Evolutionary conservation across 2,888 invertebrate genomes (phyloP), one percentile per base, ranked within the genome.

Genomic region (Drosophila mayaguana): DNA sequence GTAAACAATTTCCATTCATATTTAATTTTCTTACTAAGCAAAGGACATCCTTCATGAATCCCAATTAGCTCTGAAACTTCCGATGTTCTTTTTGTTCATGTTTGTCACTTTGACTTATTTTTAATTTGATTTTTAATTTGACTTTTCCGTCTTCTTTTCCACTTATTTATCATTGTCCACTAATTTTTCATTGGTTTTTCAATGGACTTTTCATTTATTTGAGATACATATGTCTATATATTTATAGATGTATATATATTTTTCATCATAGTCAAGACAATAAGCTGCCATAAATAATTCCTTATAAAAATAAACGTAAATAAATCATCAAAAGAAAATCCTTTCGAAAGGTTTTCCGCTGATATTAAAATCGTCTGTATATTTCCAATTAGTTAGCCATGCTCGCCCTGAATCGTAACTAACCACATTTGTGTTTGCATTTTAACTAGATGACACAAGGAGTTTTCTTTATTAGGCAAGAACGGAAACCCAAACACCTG

Each of bases 391-490:
- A 20, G 32, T 14, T 34, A 20, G 50, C 50, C 5, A 5, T 2
- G 28, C 16, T n/a, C 28, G 28, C 4, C 38, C 36, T 7, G 14
- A 28, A 3, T 25, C 54, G n/a, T 7, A 54, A 12, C 42, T 42
- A 18, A 32, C 20, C 40, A 42, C 18, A 55, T 20, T 43, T 16
- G 42, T 43, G 22, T 43, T 42, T 55, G 20, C 18, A 43, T 53
- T 12, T 18, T 14, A 18, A 18, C 38, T 32, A 32, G 22, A 32
- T 40, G 38, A 25, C 32, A 59, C 43, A 59, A 46, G 14, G 40
- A 60, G 32, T 32, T 53, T 38, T 40, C 48, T 36, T 53, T 36
- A 16, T 59, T 42, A 53, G 51, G 22, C 28, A 18, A 28, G 18
- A 38, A n/a, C 53, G 20, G 48, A 28, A 34, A 51, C 36, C 32